Percentiles rank a stretch among this genome's conserved stretches.
Conservation (phyloP, 2,113 vertebrate species). For the Cebidichthys violaceus region DNA sequence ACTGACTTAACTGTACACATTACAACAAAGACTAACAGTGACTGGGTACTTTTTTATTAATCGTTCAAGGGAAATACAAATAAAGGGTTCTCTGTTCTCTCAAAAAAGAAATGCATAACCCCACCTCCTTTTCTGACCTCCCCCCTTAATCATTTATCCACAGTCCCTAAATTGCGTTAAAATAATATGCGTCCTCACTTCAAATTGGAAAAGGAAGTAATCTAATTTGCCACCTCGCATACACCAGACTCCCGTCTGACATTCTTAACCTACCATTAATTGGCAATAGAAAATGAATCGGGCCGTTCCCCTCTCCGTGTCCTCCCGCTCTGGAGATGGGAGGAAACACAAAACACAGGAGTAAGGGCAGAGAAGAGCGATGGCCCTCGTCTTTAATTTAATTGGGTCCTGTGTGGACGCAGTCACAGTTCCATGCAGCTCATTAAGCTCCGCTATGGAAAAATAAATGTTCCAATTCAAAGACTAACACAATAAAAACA, state of each 20-base stretch:
- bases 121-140: not conserved
- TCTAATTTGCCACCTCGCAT: slow-evolving; percentile 44
- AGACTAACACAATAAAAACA: slow-evolving; percentile 67
- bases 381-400: slow-evolving; percentile 62
- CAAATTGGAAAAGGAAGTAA: slow-evolving; percentile 30
- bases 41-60: not conserved
- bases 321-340: slow-evolving; percentile 20
- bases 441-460: slow-evolving; percentile 64
- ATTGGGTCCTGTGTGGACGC: slow-evolving; percentile 74
- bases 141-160: not conserved
- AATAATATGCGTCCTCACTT: slow-evolving; percentile 34
- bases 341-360: slow-evolving; percentile 34
- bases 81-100: not conserved
- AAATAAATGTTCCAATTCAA: slow-evolving; percentile 70
- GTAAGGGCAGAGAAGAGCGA: slow-evolving; percentile 49
- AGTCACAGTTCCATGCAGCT: slow-evolving; percentile 65
- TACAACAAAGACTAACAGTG: not conserved
- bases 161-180: slow-evolving; percentile 24
- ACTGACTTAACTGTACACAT: not conserved
- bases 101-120: not conserved
- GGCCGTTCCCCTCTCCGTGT: slow-evolving; percentile 25
- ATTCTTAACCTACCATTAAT: slow-evolving; percentile 67
- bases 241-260: slow-evolving; percentile 47
- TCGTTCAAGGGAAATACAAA: not conserved
- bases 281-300: slow-evolving; percentile 58